These are phyloP conservation scores for Sebastes taczanowskii DNA, from an alignment of 2,797 vertebrate species.

Conservation along the genomic window DNA sequence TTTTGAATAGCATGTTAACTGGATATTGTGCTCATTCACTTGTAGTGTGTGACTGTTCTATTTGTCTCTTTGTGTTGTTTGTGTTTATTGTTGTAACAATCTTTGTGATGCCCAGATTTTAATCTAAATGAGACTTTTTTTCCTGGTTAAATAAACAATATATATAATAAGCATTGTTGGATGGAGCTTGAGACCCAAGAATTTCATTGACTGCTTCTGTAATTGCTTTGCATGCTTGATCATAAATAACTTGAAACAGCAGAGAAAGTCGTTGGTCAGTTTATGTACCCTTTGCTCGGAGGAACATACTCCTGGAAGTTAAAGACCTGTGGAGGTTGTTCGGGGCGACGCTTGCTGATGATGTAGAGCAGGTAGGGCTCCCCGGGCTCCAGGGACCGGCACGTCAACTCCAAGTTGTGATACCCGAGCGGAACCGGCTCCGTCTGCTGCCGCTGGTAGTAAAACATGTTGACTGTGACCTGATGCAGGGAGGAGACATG, in stretches of 20 bases:
- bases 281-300: constrained; percentile 62
- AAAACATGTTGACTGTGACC: constrained; percentile 92
- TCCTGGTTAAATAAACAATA: no score
- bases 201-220: neutral
- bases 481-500: constrained; percentile 52
- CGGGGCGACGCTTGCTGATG: constrained; percentile 63
- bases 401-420: constrained; percentile 83
- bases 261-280: neutral
- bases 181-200: no score
- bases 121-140: no score
- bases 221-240: neutral
- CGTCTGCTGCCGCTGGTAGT: constrained; percentile 83
- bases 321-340: constrained; percentile 74
- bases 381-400: constrained; percentile 85
- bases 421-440: constrained; percentile 85
- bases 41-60: no score
- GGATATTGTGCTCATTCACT: no score
- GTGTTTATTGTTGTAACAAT: no score
- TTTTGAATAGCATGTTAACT: no score
- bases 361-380: constrained; percentile 89
- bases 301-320: constrained; percentile 85
- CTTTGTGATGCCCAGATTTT: no score
- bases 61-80: no score
- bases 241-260: neutral
- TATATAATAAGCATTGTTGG: no score